Conservation (phyloP, 2,888 invertebrate genomes). For the Machimus atricapillus region DNA sequence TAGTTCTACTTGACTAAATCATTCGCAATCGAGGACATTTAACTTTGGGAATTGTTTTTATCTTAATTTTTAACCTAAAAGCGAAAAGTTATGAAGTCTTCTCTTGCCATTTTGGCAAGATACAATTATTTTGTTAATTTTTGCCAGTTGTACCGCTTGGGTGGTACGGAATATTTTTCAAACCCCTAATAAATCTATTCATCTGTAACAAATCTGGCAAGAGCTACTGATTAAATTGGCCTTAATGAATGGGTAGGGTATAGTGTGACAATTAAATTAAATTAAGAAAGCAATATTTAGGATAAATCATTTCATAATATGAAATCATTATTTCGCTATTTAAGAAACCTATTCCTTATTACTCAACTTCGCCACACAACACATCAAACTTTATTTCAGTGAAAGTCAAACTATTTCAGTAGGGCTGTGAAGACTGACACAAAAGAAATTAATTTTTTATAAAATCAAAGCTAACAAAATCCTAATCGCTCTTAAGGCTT, state of each 20-base stretch:
- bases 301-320: background rate
- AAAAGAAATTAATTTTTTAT: background rate
- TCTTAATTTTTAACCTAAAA: conserved; percentile 14
- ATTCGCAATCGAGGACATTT: conserved; percentile 25
- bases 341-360: too few relatives aligned
- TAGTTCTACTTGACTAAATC: conserved; percentile 20
- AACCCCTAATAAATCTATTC: background rate
- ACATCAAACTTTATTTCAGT: too few relatives aligned
- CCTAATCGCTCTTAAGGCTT: background rate
- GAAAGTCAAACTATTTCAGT: background rate
- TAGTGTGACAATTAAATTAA: background rate
- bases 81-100: background rate
- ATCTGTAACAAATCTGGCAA: background rate
- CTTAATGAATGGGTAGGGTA: background rate
- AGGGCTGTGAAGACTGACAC: background rate
- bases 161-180: background rate
- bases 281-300: background rate
- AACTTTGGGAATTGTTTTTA: conserved; percentile 32
- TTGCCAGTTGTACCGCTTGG: background rate
- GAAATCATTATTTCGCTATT: too few relatives aligned
- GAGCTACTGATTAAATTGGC: conserved; percentile 3
- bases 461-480: background rate
- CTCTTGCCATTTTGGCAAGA: background rate
- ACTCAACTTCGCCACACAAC: too few relatives aligned
- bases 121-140: background rate